Evolutionary conservation across 2,113 vertebrate species (phyloP).

Genomic region (Chloropsis cyanopogon): DNA sequence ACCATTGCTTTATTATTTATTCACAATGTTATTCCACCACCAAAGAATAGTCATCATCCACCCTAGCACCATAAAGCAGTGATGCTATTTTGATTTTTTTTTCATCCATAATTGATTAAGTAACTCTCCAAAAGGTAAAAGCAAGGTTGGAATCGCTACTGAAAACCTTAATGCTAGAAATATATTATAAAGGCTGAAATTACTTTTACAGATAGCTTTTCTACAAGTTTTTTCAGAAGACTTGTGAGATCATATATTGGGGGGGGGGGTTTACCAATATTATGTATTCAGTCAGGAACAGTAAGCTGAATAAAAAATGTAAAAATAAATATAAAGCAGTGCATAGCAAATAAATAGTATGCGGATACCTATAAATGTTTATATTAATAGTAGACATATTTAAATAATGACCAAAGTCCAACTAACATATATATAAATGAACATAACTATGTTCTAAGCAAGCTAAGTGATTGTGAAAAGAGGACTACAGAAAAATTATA

Average conservation of each 20-base stretch:
- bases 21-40: not conserved
- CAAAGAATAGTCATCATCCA: not conserved
- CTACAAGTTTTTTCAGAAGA: not conserved
- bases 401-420: not conserved
- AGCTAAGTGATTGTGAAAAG: not conserved
- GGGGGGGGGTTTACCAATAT: not conserved
- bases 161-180: not conserved
- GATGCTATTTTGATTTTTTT: not conserved
- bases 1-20: not conserved
- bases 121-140: not conserved
- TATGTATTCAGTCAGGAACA: not conserved
- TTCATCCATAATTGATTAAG: not conserved
- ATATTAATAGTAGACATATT: not conserved
- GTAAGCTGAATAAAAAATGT: not conserved
- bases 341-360: not conserved
- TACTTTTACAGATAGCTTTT: not conserved
- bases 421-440: not conserved
- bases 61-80: not conserved
- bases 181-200: not conserved
- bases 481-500: not conserved
- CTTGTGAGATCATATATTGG: not conserved
- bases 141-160: not conserved
- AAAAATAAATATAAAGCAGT: not conserved
- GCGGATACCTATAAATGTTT: not conserved
- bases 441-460: not conserved